Conservation (phyloP, 2,888 invertebrate species). For the Machimus rusticus region DNA sequence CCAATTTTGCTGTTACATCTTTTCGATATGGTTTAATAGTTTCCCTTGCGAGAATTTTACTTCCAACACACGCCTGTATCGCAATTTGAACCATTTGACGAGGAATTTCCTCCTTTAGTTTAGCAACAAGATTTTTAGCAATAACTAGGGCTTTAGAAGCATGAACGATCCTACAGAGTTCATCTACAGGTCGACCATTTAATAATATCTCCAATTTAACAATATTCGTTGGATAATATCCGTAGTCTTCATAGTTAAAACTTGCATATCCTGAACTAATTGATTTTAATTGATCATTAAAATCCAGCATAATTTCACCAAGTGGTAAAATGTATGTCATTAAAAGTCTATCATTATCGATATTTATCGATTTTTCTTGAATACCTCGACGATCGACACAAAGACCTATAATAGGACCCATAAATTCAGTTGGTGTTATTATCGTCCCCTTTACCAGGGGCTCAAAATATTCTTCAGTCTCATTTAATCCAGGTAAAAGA, state of each 20-base stretch:
- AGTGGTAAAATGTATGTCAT: slow-evolving; percentile 86
- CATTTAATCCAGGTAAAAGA: slow-evolving; percentile 71
- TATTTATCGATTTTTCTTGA: slow-evolving; percentile 70
- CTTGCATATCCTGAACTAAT: slow-evolving; percentile 94
- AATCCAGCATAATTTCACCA: slow-evolving; percentile 93
- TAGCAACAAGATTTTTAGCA: slow-evolving; percentile 75
- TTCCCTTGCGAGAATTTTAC: slow-evolving; percentile 84
- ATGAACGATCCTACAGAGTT: slow-evolving; percentile 84
- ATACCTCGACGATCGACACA: slow-evolving; percentile 79
- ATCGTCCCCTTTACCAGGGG: slow-evolving; percentile 90
- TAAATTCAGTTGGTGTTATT: slow-evolving; percentile 81
- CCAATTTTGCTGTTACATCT: slow-evolving; percentile 93
- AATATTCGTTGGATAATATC: slow-evolving; percentile 79
- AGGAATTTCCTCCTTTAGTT: slow-evolving; percentile 85
- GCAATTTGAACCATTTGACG: slow-evolving; percentile 87
- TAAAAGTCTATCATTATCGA: slow-evolving; percentile 84
- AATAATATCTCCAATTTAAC: slow-evolving; percentile 77
- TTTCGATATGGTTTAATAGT: slow-evolving; percentile 87
- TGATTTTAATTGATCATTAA: slow-evolving; percentile 90
- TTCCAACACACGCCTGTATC: slow-evolving; percentile 83
- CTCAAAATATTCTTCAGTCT: slow-evolving; percentile 81
- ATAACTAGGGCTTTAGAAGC: slow-evolving; percentile 69
- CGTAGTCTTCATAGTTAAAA: slow-evolving; percentile 91
- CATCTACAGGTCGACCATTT: slow-evolving; percentile 83
- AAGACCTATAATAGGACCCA: slow-evolving; percentile 74